Evolutionary conservation across 2,888 invertebrate species (phyloP).

Genomic region (Leucania comma): DNA sequence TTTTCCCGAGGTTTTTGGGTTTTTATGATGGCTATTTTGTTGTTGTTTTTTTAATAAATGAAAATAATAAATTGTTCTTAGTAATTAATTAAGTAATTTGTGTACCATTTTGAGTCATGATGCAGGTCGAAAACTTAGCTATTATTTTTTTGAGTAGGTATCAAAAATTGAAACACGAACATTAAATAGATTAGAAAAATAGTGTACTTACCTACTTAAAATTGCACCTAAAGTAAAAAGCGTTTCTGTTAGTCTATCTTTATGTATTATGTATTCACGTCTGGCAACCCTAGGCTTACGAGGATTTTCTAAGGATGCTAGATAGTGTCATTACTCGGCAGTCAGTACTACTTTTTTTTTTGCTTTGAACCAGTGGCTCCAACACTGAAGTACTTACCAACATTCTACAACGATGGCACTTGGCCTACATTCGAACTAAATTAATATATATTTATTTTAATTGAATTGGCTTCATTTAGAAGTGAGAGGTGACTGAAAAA

Average conservation of each 20-base stretch:
- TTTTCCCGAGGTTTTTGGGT: background rate
- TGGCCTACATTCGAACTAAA: constrained; percentile 42
- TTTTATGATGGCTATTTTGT: constrained; percentile 9
- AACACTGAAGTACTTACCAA: constrained; percentile 11
- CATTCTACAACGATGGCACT: background rate
- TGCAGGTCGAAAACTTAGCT: background rate
- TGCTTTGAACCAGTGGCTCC: constrained; percentile 14
- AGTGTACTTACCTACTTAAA: too few relatives aligned
- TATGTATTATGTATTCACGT: background rate
- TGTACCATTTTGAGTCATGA: background rate
- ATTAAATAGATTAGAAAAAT: too few relatives aligned
- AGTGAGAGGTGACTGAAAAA: background rate
- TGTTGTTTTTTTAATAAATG: too few relatives aligned
- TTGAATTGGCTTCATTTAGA: constrained; percentile 28
- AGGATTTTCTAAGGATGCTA: constrained; percentile 33
- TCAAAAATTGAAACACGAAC: too few relatives aligned
- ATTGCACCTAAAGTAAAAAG: too few relatives aligned
- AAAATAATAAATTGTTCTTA: background rate
- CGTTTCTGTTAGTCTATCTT: too few relatives aligned
- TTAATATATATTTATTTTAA: constrained; percentile 47
- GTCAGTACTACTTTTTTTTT: constrained; percentile 6
- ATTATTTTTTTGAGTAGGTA: background rate
- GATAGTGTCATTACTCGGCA: constrained; percentile 48
- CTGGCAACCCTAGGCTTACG: constrained; percentile 33
- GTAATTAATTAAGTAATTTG: background rate